These are phyloP conservation scores for Coelopa pilipes DNA, from an alignment of 2,888 invertebrate genomes.

Conservation along the genomic window DNA sequence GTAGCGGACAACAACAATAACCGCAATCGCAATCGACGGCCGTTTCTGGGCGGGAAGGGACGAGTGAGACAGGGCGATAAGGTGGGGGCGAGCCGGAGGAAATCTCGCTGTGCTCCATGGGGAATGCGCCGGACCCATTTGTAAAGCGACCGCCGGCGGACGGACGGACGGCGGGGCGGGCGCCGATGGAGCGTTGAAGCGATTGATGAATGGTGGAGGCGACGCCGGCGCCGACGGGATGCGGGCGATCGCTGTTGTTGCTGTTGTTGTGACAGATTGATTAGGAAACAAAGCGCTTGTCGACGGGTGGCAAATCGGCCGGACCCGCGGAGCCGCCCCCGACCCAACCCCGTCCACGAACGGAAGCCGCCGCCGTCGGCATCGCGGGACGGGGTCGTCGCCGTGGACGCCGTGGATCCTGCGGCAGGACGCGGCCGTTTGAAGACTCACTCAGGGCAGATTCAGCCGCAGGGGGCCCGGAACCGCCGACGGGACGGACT, in stretches of 20 bases:
- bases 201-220: background rate
- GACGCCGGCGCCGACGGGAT: constrained; percentile 16
- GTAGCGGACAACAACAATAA: no score
- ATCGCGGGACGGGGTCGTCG: no score
- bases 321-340: background rate
- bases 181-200: background rate
- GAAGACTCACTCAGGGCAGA: no score
- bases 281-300: constrained; percentile 43
- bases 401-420: background rate
- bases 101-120: constrained; percentile 5
- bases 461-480: no score
- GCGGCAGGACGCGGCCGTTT: background rate
- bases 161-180: background rate
- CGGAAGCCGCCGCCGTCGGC: background rate
- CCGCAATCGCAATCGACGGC: no score
- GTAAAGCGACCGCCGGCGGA: background rate
- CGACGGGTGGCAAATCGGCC: constrained; percentile 43
- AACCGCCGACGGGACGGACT: no score
- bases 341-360: background rate
- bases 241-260: no score
- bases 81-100: background rate
- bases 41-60: no score
- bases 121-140: background rate
- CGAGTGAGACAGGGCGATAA: no score
- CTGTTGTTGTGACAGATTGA: constrained; percentile 50